Evolutionary conservation across 2,888 invertebrate species (phyloP).

Genomic region (Schizaphis graminum): DNA sequence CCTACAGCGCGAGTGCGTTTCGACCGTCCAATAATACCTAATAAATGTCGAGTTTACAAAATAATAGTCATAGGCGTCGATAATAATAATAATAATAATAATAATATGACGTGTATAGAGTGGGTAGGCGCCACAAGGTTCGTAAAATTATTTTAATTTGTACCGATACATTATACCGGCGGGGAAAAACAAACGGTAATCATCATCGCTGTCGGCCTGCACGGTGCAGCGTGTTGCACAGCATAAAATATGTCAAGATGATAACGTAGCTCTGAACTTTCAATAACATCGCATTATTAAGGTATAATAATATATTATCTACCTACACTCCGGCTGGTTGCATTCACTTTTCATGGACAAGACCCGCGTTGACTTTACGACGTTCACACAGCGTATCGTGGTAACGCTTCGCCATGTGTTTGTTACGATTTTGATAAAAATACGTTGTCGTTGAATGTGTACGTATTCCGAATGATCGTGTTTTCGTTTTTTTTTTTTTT

Average conservation of each 20-base stretch:
- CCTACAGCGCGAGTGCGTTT: no score
- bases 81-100: no score
- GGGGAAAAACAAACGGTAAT: neutral
- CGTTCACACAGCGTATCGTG: neutral
- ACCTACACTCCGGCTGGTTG: slow-evolving; percentile 14
- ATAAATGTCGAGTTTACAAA: neutral
- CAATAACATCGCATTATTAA: slow-evolving; percentile 6
- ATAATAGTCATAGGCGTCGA: neutral
- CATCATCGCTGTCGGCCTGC: neutral
- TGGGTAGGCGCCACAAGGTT: neutral
- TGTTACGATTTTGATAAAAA: neutral
- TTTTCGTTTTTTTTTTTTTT: neutral
- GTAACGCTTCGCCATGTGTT: neutral
- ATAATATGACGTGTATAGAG: no score
- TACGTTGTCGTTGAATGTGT: neutral
- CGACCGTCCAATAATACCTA: no score
- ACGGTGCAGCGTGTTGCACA: neutral
- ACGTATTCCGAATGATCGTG: neutral
- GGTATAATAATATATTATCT: neutral
- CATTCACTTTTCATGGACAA: slow-evolving; percentile 61
- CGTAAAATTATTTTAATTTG: neutral
- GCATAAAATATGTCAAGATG: slow-evolving; percentile 5
- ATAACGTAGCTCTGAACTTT: slow-evolving; percentile 25
- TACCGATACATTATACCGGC: neutral
- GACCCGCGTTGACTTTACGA: neutral